These are phyloP conservation scores for Cybosia mesomella DNA, from an alignment of 2,888 invertebrate genomes.

Conservation along the genomic window DNA sequence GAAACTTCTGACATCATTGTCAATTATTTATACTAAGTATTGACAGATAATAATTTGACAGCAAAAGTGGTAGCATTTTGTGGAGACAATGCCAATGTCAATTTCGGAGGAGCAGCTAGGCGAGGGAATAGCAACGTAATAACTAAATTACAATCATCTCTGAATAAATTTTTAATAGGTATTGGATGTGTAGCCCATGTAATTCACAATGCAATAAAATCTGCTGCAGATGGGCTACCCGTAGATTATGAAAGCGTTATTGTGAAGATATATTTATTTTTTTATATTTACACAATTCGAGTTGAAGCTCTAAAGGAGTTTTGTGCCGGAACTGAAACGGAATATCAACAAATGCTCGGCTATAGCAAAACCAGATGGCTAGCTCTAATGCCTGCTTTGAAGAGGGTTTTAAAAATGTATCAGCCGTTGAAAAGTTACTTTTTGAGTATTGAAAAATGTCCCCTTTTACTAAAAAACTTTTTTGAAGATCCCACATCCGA, in stretches of 20 bases:
- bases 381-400: slow-evolving; percentile 31
- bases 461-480: neutral
- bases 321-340: slow-evolving; percentile 21
- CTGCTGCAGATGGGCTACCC: slow-evolving; percentile 46
- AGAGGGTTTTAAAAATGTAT: slow-evolving; percentile 9
- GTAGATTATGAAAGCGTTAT: slow-evolving; percentile 41
- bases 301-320: slow-evolving; percentile 42
- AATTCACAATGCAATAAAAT: slow-evolving; percentile 49
- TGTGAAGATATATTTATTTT: slow-evolving; percentile 42
- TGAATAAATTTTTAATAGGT: neutral
- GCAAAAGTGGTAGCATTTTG: slow-evolving; percentile 50
- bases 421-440: slow-evolving; percentile 5
- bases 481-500: slow-evolving; percentile 3
- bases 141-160: slow-evolving; percentile 14
- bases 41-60: slow-evolving; percentile 53
- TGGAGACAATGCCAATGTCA: slow-evolving; percentile 48
- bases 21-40: slow-evolving; percentile 51
- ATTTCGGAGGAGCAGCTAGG: slow-evolving; percentile 35
- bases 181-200: slow-evolving; percentile 51
- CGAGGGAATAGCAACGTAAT: no score
- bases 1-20: slow-evolving; percentile 49
- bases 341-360: slow-evolving; percentile 47
- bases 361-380: slow-evolving; percentile 48
- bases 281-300: slow-evolving; percentile 37
- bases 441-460: slow-evolving; percentile 2